Evolutionary conservation across 2,888 invertebrate species (phyloP).

Genomic region (Dynastes hyllus): DNA sequence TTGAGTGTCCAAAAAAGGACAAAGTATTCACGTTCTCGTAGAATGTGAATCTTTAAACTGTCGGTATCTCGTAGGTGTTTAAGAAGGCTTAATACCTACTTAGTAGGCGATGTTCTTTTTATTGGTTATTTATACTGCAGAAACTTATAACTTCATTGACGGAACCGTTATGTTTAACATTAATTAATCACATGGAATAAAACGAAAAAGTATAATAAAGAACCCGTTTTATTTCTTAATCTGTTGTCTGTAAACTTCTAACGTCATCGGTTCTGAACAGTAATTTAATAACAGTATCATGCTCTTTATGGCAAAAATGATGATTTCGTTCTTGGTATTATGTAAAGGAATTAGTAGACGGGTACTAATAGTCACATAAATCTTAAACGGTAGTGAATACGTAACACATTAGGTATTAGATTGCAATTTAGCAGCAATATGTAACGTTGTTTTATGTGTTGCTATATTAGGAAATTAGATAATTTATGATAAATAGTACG

Average conservation of each 20-base stretch:
- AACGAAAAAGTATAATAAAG: not conserved
- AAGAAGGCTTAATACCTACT: conserved; percentile 25
- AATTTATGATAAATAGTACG: too few species aligned
- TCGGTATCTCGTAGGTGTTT: conserved; percentile 39
- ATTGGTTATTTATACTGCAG: conserved; percentile 30
- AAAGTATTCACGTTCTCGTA: not conserved
- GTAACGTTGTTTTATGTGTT: too few species aligned
- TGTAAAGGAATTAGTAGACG: not conserved
- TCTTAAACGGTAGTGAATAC: too few species aligned
- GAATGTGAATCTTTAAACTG: conserved; percentile 28
- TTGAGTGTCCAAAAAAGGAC: conserved; percentile 4
- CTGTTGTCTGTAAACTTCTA: not conserved
- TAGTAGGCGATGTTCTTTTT: conserved; percentile 31
- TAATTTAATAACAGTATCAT: conserved; percentile 17
- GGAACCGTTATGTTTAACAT: conserved; percentile 34
- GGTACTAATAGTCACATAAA: not conserved
- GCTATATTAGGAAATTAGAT: too few species aligned
- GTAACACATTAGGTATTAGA: too few species aligned
- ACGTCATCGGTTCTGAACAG: not conserved
- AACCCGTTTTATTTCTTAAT: conserved; percentile 23
- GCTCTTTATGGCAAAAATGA: conserved; percentile 5
- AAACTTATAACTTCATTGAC: conserved; percentile 39
- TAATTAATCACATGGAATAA: conserved; percentile 33
- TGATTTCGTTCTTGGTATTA: too few species aligned
- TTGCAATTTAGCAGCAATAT: too few species aligned